Evolutionary conservation across 2,888 invertebrate genomes (phyloP).

Genomic region (Tetropium fuscum): DNA sequence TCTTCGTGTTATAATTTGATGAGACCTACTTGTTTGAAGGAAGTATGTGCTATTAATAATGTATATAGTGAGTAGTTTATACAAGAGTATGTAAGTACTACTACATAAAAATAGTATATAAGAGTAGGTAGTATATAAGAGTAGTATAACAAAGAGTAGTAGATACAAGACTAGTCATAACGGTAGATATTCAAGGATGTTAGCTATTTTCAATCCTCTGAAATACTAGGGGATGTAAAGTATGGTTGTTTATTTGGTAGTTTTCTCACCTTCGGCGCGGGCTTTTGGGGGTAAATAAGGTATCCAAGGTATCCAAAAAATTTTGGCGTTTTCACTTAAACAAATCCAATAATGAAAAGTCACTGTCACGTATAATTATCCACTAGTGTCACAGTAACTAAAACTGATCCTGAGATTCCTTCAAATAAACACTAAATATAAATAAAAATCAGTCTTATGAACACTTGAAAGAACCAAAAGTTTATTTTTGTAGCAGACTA

Average conservation of each 20-base stretch:
- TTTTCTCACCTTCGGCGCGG: conserved; percentile 53
- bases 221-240: conserved; percentile 2
- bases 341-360: conserved; percentile 46
- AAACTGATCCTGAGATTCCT: conserved; percentile 66
- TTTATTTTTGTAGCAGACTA: conserved; percentile 24
- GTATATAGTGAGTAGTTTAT: no score
- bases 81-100: no score
- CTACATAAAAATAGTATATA: no score
- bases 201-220: neutral
- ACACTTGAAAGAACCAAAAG: conserved; percentile 21
- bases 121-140: no score
- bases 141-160: no score
- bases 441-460: conserved; percentile 33
- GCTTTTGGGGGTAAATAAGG: conserved; percentile 55
- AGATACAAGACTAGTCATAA: no score
- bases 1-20: no score
- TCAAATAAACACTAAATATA: conserved; percentile 38
- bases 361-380: conserved; percentile 29
- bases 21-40: no score
- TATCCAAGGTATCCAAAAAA: conserved; percentile 61
- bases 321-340: conserved; percentile 54
- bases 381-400: conserved; percentile 43
- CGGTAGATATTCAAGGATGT: neutral
- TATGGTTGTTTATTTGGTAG: neutral
- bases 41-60: no score